These are phyloP conservation scores for Carcharodon carcharias DNA, from an alignment of 2,797 vertebrate species.

Conservation along the genomic window DNA sequence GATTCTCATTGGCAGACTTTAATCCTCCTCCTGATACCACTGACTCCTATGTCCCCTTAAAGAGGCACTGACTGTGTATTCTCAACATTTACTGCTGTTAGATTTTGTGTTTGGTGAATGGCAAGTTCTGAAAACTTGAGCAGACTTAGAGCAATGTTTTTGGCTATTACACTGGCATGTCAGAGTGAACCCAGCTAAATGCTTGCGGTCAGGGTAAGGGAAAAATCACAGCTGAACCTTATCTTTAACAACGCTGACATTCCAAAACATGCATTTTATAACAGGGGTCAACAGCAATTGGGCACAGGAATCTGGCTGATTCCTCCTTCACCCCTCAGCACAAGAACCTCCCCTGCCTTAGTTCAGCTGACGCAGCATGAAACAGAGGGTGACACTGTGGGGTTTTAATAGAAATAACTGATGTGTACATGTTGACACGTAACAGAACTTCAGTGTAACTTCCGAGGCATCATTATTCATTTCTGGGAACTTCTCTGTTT, in stretches of 20 bases:
- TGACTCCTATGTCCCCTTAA: background rate
- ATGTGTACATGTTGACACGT: background rate
- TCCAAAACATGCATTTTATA: background rate
- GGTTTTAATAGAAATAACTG: background rate
- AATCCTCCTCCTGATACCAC: background rate
- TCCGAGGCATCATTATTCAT: background rate
- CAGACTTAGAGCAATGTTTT: background rate
- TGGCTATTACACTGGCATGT: too few relatives aligned
- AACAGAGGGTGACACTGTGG: background rate
- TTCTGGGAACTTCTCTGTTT: background rate
- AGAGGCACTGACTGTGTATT: background rate
- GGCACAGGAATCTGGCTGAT: background rate
- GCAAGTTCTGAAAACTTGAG: background rate
- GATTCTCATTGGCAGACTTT: background rate
- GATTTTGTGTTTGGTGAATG: background rate
- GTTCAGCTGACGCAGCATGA: too few relatives aligned
- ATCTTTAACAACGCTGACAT: background rate
- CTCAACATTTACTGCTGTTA: background rate
- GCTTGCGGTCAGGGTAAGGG: background rate
- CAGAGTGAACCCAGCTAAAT: background rate
- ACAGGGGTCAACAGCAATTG: background rate
- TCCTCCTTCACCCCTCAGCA: too few relatives aligned
- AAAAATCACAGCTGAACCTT: background rate
- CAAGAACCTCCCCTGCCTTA: background rate
- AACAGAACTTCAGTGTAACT: background rate